These are phyloP conservation scores for Cryptotis parvus DNA, from an alignment of 2,113 vertebrate genomes.

Conservation along the genomic window DNA sequence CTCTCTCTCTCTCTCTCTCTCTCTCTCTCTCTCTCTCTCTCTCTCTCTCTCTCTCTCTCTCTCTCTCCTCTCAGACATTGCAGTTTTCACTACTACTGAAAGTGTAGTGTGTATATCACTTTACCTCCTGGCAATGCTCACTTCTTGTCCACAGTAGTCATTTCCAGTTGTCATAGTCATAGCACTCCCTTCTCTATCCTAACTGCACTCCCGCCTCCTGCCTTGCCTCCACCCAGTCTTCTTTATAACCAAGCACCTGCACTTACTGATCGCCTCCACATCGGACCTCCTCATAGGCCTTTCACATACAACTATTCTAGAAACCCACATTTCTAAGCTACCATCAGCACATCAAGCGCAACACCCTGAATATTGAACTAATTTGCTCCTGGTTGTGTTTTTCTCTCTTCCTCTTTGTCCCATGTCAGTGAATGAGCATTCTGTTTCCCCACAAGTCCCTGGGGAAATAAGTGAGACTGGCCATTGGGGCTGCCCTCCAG, in stretches of 20 bases:
- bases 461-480: neutral
- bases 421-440: neutral
- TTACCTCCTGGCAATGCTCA: no score
- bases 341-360: neutral
- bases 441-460: neutral
- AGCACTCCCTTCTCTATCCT: no score
- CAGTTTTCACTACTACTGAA: no score
- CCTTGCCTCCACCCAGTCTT: neutral
- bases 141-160: no score
- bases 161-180: no score
- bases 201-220: no score
- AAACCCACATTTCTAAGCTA: neutral
- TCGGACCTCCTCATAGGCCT: neutral
- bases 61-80: no score
- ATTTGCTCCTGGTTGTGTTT: neutral
- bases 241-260: neutral
- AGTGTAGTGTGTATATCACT: no score
- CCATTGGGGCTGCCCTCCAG: neutral
- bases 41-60: no score
- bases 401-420: neutral
- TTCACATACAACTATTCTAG: neutral
- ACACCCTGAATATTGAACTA: neutral
- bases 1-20: no score
- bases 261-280: neutral
- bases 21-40: no score